Base-by-base conservation (phyloP, 1,140 invertebrate genomes). In the Propsilocerus akamusi region DNA sequence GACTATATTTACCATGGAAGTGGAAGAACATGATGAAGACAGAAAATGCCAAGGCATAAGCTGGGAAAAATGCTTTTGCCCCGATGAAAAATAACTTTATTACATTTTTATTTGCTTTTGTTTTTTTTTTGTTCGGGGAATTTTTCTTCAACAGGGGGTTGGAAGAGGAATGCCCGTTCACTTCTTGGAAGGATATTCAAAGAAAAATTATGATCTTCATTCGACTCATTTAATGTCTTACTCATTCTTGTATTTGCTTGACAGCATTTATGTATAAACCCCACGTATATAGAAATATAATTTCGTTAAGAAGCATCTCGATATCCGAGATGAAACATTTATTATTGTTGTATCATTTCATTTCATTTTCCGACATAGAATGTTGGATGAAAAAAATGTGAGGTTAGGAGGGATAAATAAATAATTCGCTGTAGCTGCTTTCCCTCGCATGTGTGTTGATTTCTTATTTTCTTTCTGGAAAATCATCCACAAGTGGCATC, bases 61-160 rank as follows among this genome's bases (percentile, higher is more conserved):
- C 34, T 41, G 34, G 34, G 34, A 41, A 41, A n/a, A 20, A 20
- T 41, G 14, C 14, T 41, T 41, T 41, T 20, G 34, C 3, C 34
- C 34, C 14, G 14, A 37, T n/a, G 32, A 37, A 41, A 41, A 41
- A 41, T 41, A 41, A 41, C 34, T 41, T 41, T 41, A 41, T 41
- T 41, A 41, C 14, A 41, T 41, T n/a, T n/a, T n/a, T n/a, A n/a
- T n/a, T n/a, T n/a, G n/a, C n/a, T n/a, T n/a, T n/a, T n/a, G n/a
- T n/a, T n/a, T n/a, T n/a, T n/a, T n/a, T n/a, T n/a, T n/a, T n/a
- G n/a, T n/a, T n/a, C n/a, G n/a, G n/a, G n/a, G n/a, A n/a, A 17
- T 41, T 41, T 20, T 41, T 41, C 4, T 20, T 11, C n/a, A n/a
- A 6, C 2, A 30, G n/a, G 28, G 2, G n/a, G 28, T 11, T n/a